Base-by-base conservation (phyloP, 2,113 vertebrate genomes). In the Canis aureus region DNA sequence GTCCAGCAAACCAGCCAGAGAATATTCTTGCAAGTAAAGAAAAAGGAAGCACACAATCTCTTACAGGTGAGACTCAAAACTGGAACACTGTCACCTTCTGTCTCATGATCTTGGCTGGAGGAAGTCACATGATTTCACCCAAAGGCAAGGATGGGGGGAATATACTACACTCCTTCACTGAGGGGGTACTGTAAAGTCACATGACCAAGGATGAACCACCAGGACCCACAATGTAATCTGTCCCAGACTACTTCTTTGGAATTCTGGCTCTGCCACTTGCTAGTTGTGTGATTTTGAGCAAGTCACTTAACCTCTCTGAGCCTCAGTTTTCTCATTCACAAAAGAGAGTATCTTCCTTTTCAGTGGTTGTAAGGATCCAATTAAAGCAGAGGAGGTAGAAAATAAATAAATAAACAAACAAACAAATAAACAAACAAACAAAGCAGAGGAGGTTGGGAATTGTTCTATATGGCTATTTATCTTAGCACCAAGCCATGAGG, bases 241-340 rank as follows among this genome's bases (percentile, higher is more conserved):
- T 49, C 29, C 71, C 57, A 85, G 38, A 74, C 3, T 19, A 11
- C 23, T 51, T 57, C 88, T 92, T 89, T 87, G 62, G 43, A 71
- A 76, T 49, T 71, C 84, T 60, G 35, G 27, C 27, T 86, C 29
- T 59, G 25, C 32, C 20, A 8, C 64, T 93, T 88, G 49, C 62
- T 73, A 29, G 35, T 86, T 96, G 20, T 53, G 62, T 83, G 76
- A 78, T 43, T n/a, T 32, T 69, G 22, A 81, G 8, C 22, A 49
- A 81, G 32, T 89, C 38, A 74, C 60, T 81, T 53, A 96, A 91
- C 51, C 49, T 95, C 82, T 91, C 79, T 69, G n/a, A 82, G 17
- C 23, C 51, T 69, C 27, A 15, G 5, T 62, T 49, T 66, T 81
- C 32, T 83, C 29, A 11, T 90, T 49, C 78, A 10, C 43, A 59